These are phyloP conservation scores for Galeopterus variegatus DNA, from an alignment of 2,113 vertebrate genomes.

Conservation along the genomic window DNA sequence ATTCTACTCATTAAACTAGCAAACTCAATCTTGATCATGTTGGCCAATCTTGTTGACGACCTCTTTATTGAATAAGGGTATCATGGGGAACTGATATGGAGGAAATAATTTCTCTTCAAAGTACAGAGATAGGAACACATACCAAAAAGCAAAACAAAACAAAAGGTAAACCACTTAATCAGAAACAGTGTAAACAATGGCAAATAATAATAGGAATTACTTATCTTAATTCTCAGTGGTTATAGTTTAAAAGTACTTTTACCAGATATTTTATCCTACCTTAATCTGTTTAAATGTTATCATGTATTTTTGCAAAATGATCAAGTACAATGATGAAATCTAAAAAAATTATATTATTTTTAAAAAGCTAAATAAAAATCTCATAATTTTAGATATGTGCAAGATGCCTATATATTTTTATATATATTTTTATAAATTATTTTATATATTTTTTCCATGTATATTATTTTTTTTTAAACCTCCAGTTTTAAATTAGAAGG, in stretches of 20 bases:
- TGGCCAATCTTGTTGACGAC: conserved; percentile 8
- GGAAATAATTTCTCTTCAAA: conserved; percentile 16
- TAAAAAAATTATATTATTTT: conserved; percentile 32
- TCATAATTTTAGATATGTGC: conserved; percentile 39
- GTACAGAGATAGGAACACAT: neutral
- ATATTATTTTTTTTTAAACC: neutral
- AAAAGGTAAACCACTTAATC: neutral
- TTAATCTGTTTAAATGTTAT: conserved; percentile 35
- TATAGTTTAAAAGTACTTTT: conserved; percentile 7
- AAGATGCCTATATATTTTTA: neutral
- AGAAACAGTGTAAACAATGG: neutral
- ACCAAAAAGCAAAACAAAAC: neutral
- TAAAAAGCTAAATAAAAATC: conserved; percentile 29
- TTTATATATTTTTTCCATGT: neutral
- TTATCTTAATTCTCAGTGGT: neutral
- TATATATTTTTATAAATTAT: too few relatives aligned
- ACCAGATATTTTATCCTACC: neutral
- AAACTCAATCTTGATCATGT: conserved; percentile 41
- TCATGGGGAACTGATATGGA: neutral
- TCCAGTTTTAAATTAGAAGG: conserved; percentile 39
- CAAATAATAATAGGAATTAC: neutral
- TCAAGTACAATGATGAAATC: conserved; percentile 46
- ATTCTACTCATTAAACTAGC: conserved; percentile 64
- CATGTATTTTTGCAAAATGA: conserved; percentile 18
- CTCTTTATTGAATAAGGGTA: conserved; percentile 19